Evolutionary conservation across 2,797 vertebrate genomes (phyloP), one percentile per base, ranked within the genome.

Genomic region (Bucorvus abyssinicus): DNA sequence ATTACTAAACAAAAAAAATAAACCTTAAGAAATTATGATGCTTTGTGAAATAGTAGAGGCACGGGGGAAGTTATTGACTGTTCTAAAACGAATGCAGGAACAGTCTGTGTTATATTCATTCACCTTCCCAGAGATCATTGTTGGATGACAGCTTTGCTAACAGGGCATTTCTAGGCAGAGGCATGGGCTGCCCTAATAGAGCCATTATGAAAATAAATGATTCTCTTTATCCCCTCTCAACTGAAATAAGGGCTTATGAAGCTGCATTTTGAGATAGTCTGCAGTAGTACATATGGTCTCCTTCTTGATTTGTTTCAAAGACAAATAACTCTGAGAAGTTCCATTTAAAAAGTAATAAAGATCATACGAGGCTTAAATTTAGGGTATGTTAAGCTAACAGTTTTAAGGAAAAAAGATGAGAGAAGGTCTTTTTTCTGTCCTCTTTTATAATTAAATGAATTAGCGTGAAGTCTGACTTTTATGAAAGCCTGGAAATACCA

Each of bases 141-240:
- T 70, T 60, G 86, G 93, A 94, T 97, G 97, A 97, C 97, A 98
- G 95, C 78, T 97, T 95, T 97, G 97, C 96, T 98, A 98, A 98
- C 96, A 96, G 95, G 89, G 96, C 97, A 97, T 95, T 97, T 97
- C 97, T 96, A 94, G 84, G 92, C 90, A 96, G 93, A 96, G 84
- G 83, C 90, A 94, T 87, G 89, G 94, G 94, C 89, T 97, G 93
- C 90, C 93, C 92, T 97, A 97, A 97, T 89, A 94, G 94, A 96
- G 93, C 95, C 95, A 96, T 98, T 97, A 97, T 89, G 90, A 97
- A 98, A 98, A 97, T 89, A 97, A 96, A 97, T 97, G 67, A 95
- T 95, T 96, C 95, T 95, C 92, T 96, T 98, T 97, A 97, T 96
- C 95, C 96, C 83, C 71, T 96, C 93, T 92, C 91, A 77, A 78